These are phyloP conservation scores for Triplophysa siluroides DNA, from an alignment of 2,113 vertebrate genomes.

Conservation along the genomic window DNA sequence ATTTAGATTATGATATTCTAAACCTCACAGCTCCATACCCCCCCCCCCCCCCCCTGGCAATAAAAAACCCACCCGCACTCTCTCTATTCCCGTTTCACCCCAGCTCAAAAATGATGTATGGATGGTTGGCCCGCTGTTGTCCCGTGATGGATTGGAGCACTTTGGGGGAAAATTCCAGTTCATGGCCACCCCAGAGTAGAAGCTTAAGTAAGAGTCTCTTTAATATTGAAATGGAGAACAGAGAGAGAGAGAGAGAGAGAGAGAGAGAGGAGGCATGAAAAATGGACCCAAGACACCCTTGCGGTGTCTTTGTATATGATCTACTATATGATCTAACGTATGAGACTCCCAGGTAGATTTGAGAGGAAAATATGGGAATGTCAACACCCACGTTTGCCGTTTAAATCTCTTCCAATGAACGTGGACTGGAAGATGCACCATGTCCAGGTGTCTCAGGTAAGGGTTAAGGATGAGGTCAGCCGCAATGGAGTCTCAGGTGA, in stretches of 20 bases:
- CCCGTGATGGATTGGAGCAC: conserved; percentile 54
- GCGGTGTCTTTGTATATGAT: background rate
- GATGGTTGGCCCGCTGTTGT: conserved; percentile 38
- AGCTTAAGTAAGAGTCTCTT: conserved; percentile 55
- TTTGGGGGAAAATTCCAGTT: conserved; percentile 56
- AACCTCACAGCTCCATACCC: conserved; percentile 10
- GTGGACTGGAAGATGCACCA: background rate
- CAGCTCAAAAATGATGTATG: conserved; percentile 40
- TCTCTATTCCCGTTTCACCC: background rate
- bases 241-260: conserved; percentile 42
- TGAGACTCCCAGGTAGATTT: background rate
- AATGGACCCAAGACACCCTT: background rate
- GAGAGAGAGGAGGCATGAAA: conserved; percentile 41
- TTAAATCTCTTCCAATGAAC: background rate
- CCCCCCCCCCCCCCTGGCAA: conserved; percentile 24
- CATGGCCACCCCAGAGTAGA: conserved; percentile 44
- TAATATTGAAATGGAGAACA: conserved; percentile 51
- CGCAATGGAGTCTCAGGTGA: background rate
- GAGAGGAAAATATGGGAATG: background rate
- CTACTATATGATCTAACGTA: conserved; percentile 1
- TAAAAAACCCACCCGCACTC: conserved; percentile 6
- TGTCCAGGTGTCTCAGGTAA: background rate
- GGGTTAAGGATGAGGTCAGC: background rate
- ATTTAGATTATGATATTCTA: conserved; percentile 47
- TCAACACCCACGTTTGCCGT: background rate